A percentile compares a stretch with the other conserved stretches of the same genome.
phyloP scores from a whole-genome alignment of 1,140 invertebrate genomes.

The Acromyrmex echinatior region DNA sequence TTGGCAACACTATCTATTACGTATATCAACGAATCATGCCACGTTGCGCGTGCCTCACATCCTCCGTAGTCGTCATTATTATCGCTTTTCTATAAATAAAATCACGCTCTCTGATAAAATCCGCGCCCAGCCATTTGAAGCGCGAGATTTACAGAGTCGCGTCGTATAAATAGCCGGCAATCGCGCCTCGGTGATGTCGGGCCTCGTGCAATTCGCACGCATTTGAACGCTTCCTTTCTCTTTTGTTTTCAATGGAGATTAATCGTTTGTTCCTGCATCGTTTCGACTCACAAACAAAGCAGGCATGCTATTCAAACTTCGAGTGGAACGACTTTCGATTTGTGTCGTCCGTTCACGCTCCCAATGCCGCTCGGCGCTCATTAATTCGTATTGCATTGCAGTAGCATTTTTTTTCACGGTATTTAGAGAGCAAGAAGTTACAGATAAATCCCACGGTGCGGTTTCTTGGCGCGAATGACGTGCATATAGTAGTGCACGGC shows the following conservation, averaged over 20 bases:
- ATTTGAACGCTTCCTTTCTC: constrained; percentile 76
- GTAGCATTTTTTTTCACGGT: constrained; percentile 19
- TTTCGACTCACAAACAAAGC: constrained; percentile 60
- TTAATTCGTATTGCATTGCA: constrained; percentile 53
- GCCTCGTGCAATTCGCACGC: constrained; percentile 65
- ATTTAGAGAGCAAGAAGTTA: constrained; percentile 32
- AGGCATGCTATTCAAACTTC: constrained; percentile 48
- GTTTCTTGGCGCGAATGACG: constrained; percentile 6
- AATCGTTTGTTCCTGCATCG: constrained; percentile 69
- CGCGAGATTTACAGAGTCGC: constrained; percentile 72
- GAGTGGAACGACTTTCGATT: constrained; percentile 67
- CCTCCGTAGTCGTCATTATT: constrained; percentile 64
- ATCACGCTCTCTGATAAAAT: constrained; percentile 68
- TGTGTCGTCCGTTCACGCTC: constrained; percentile 57
- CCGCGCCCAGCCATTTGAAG: constrained; percentile 64
- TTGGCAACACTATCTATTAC: constrained; percentile 29
- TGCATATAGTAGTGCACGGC: not conserved
- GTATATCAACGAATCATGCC: constrained; percentile 16
- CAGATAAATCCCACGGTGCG: constrained; percentile 7
- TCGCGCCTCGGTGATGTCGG: constrained; percentile 69
- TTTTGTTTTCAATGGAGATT: constrained; percentile 76
- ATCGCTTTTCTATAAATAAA: constrained; percentile 75
- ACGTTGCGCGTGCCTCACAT: not conserved
- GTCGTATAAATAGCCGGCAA: constrained; percentile 76
- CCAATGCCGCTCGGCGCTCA: constrained; percentile 18